Percentiles rank a stretch among this genome's conserved stretches.
These are phyloP conservation scores for Melanotaenia nigrans DNA, from an alignment of 2,797 vertebrate genomes.

Conservation along the genomic window DNA sequence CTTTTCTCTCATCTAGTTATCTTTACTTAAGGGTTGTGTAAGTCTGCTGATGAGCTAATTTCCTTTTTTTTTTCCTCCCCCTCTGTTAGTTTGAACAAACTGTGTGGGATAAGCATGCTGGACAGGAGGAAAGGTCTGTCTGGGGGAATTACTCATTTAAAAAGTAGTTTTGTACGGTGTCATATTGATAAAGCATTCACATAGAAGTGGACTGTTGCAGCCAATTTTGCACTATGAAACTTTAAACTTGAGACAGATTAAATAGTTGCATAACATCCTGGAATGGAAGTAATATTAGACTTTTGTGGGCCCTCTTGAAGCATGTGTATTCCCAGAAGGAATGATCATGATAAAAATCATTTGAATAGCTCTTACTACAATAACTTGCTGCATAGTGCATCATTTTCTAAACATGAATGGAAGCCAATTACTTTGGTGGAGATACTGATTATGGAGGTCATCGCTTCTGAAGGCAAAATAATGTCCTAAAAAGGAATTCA, in stretches of 20 bases:
- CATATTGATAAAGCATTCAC: not conserved
- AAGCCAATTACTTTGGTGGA: not conserved
- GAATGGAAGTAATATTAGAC: slow-evolving; percentile 10
- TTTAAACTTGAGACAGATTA: not conserved
- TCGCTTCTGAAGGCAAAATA: slow-evolving; percentile 15
- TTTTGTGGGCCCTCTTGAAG: slow-evolving; percentile 5
- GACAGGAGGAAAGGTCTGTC: slow-evolving; percentile 39
- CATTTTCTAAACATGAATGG: slow-evolving; percentile 23
- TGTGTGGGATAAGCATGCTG: not conserved
- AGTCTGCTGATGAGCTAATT: slow-evolving; percentile 76
- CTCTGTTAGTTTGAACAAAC: slow-evolving; percentile 9
- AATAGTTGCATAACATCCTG: slow-evolving; percentile 10
- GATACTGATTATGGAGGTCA: slow-evolving; percentile 4
- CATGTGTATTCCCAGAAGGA: not conserved
- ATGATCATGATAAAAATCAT: not conserved
- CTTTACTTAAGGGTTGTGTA: slow-evolving; percentile 65
- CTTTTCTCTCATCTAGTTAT: slow-evolving; percentile 45
- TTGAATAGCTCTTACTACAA: slow-evolving; percentile 39
- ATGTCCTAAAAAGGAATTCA: slow-evolving; percentile 43
- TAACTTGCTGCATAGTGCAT: slow-evolving; percentile 6
- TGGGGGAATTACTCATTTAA: slow-evolving; percentile 41
- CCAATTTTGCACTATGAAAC: not conserved
- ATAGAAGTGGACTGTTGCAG: not conserved
- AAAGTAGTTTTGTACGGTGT: not conserved
- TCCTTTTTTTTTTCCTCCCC: slow-evolving; percentile 39